These are phyloP conservation scores for Peromyscus melanophrys DNA, from an alignment of 2,797 vertebrate species.

Conservation along the genomic window DNA sequence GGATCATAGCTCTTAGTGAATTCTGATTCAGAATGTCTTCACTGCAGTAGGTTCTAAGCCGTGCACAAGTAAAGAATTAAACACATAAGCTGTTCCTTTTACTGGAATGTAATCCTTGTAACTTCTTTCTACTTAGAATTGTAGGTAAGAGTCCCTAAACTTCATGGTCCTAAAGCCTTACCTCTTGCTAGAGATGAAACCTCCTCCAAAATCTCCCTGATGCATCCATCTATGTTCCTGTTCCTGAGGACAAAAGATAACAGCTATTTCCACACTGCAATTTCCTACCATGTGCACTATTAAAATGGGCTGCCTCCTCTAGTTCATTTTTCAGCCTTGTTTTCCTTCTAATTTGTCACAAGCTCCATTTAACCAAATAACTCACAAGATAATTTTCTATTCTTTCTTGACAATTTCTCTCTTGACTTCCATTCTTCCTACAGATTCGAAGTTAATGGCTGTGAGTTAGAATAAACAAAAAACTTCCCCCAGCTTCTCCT, in stretches of 20 bases:
- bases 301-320: not conserved
- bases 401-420: constrained; percentile 60
- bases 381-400: constrained; percentile 39
- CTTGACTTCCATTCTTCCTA: constrained; percentile 60
- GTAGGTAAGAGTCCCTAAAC: not conserved
- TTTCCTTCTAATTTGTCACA: constrained; percentile 57
- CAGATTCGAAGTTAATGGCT: constrained; percentile 33
- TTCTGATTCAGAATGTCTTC: not conserved
- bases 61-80: not conserved
- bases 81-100: not conserved
- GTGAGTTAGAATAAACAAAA: constrained; percentile 47
- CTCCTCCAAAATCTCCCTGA: not conserved
- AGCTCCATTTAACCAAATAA: constrained; percentile 67
- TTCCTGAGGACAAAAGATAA: not conserved
- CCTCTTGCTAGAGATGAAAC: not conserved
- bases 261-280: not conserved
- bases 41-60: not conserved
- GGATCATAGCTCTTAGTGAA: not conserved
- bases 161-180: not conserved
- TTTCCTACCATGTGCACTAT: not conserved
- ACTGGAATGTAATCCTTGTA: not conserved
- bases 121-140: not conserved
- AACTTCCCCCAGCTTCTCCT: not conserved
- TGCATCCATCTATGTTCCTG: not conserved
- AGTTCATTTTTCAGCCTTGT: constrained; percentile 44